Evolutionary conservation across 2,113 vertebrate species (phyloP), one percentile per base, ranked within the genome.

Genomic region (Heterocephalus glaber): DNA sequence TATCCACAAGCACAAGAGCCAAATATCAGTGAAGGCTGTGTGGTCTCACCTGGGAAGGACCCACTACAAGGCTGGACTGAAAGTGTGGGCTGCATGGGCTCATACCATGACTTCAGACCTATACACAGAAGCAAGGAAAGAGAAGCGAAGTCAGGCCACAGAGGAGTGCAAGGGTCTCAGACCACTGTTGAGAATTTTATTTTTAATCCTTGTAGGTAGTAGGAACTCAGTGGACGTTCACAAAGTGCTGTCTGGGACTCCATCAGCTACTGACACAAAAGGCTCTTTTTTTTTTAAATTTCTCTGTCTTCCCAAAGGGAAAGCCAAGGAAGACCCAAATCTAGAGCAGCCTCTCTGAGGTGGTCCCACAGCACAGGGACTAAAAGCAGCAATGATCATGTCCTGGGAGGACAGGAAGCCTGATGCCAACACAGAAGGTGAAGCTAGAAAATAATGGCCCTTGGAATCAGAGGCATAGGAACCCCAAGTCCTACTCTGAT

Each of bases 251-350:
- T 17, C 19, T 49, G 56, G 72, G 47, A n/a, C 22, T 22, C 70
- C 10, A 61, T 22, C 1, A 56, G 33, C 30, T 7, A n/a, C 33
- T 47, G 38, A 76, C 0, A 13, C 4, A 90, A n/a, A 58, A 65
- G 6, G 2, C 28, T 20, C n/a, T 41, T 77, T 49, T 49, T 41
- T 41, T 77, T 49, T 49, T 56, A 61, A 24, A n/a, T 77, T 65
- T 89, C 38, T 86, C 30, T 65, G 20, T 54, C 38, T 84, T 90
- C 66, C 54, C 44, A 56, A 80, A 65, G 20, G 20, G 56, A 93
- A 85, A 49, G 10, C 17, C 70, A 77, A 56, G 0, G 41, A 8
- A 16, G 35, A 38, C 2, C 24, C 44, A 9, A 11, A 11, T 72
- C 4, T 28, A 89, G 3, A 44, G 14, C n/a, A 76, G 41, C 26